Evolutionary conservation across 2,888 invertebrate species (phyloP), one percentile per base, ranked within the genome.

Genomic region (Coleophora flavipennella): DNA sequence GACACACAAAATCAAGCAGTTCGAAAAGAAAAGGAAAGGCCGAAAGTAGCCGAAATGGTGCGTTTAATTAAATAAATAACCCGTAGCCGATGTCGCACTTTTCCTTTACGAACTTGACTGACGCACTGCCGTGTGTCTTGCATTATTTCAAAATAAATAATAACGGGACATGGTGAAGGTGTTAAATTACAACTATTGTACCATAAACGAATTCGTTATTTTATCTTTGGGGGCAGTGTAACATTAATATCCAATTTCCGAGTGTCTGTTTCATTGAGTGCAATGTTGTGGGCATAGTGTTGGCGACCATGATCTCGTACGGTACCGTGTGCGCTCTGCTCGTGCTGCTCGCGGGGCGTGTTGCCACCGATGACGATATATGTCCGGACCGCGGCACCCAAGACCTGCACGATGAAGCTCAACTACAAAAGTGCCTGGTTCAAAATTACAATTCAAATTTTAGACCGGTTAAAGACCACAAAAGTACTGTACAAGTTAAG

Each of bases 391-490:
- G 66, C 7, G 44, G 59, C 13, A 4, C 20, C 20, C 50, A 58
- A 42, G 48, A 43, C 13, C 51, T 59, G 4, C 72, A 78, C 36
- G 55, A 67, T 31, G 85, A 85, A 57, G 67, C 60, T 9, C 65
- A 65, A 39, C 69, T 91, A 8, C 86, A 85, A 48, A 67, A 75
- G 2, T 78, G 87, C 44, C 55, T 91, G 13, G 74, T 89, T 29
- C 88, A 88, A 53, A 81, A 78, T 26, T 90, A 90, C 55, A 86
- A 88, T 48, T 50, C 50, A 2, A 67, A 70, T 2, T 70, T 85
- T 25, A 79, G 90, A 13, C 91, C 91, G 1, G 85, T 86, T 1
- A 59, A 68, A 31, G 70, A 86, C 46, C 85, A 88, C 48, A 74
- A 68, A 40, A 77, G 61, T 25, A 47, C 85, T 0, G 86, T 89